A percentile compares a stretch with the other conserved stretches of the same genome.
These are phyloP conservation scores for Galagoides demidoff DNA, from an alignment of 2,797 vertebrate genomes.

Conservation along the genomic window DNA sequence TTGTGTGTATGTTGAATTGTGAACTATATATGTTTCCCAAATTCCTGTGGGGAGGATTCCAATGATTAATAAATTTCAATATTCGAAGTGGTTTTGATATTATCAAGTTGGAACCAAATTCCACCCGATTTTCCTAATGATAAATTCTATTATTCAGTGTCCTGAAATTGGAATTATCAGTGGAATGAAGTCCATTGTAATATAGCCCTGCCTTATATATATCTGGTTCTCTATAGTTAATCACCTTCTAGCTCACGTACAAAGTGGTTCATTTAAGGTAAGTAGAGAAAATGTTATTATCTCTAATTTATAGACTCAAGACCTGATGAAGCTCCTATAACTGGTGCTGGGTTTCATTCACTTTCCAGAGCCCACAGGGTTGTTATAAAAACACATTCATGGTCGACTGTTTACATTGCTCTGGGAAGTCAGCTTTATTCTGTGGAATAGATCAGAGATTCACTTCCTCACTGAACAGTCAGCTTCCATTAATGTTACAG, in stretches of 20 bases:
- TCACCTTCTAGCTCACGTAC: not conserved
- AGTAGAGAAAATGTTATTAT: not conserved
- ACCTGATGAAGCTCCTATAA: not conserved
- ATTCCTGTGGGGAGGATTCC: not conserved
- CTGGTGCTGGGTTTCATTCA: not conserved
- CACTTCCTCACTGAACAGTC: conserved; percentile 13
- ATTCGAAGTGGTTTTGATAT: not conserved
- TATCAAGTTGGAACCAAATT: not conserved
- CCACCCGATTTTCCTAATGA: not conserved
- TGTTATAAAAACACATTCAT: not conserved
- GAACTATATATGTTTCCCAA: not conserved
- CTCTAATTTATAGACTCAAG: conserved; percentile 14
- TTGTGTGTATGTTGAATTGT: conserved; percentile 30
- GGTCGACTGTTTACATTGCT: not conserved
- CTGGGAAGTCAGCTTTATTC: not conserved
- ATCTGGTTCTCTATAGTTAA: not conserved
- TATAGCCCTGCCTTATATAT: not conserved
- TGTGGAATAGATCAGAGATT: not conserved
- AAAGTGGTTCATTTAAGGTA: not conserved
- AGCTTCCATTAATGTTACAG: not conserved
- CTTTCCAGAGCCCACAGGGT: not conserved
- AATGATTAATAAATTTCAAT: conserved; percentile 16
- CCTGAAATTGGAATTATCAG: not conserved
- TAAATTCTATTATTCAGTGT: not conserved
- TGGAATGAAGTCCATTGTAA: not conserved